Conservation (phyloP, 1,140 invertebrate species). For the Cardiocondyla obscurior region DNA sequence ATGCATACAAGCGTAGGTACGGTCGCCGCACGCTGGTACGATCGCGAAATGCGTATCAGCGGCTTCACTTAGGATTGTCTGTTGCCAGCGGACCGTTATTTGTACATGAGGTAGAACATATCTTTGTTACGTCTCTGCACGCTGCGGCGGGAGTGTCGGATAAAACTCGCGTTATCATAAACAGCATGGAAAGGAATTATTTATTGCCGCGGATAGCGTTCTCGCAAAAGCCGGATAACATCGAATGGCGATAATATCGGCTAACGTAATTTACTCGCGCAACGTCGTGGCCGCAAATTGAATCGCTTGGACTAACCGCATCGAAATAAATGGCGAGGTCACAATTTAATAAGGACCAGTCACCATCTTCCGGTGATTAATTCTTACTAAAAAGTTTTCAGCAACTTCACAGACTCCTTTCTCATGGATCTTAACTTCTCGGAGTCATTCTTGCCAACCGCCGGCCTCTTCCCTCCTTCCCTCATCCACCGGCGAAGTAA, state of each 20-base stretch:
- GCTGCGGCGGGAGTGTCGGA: neutral
- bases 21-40: slow-evolving; percentile 3
- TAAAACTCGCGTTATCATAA: slow-evolving; percentile 30
- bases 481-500: slow-evolving; percentile 74
- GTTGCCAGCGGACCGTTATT: slow-evolving; percentile 30
- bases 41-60: slow-evolving; percentile 47
- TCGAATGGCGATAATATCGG: slow-evolving; percentile 54
- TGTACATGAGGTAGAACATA: slow-evolving; percentile 14
- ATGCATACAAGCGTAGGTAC: neutral
- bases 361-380: slow-evolving; percentile 82
- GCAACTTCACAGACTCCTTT: slow-evolving; percentile 81
- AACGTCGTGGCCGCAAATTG: slow-evolving; percentile 67
- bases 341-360: slow-evolving; percentile 83
- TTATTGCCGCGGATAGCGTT: neutral
- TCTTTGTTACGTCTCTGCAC: slow-evolving; percentile 4
- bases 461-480: slow-evolving; percentile 55
- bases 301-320: slow-evolving; percentile 73
- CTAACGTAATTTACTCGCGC: slow-evolving; percentile 71
- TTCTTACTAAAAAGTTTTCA: slow-evolving; percentile 82
- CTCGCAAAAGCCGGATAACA: slow-evolving; percentile 31
- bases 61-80: slow-evolving; percentile 34
- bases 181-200: slow-evolving; percentile 20
- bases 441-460: slow-evolving; percentile 79
- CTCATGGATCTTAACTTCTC: slow-evolving; percentile 80
- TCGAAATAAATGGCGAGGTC: slow-evolving; percentile 80